phyloP scores from a whole-genome alignment of 2,113 vertebrate genomes.

The Otolemur garnettii region DNA sequence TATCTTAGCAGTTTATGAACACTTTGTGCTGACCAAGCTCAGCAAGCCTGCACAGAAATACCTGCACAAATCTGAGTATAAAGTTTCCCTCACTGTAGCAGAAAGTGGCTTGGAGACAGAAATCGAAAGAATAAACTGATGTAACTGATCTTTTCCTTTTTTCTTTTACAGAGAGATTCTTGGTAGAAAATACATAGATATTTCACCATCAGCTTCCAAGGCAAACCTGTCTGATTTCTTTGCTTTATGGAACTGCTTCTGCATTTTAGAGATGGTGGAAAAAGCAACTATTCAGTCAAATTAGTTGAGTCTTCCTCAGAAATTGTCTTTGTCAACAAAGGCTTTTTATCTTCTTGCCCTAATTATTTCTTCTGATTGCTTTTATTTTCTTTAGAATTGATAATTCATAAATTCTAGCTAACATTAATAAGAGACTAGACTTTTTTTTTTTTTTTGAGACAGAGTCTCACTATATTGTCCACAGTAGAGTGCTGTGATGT shows the following conservation, averaged over 20 bases:
- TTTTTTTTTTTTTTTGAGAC: background rate
- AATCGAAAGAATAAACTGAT: slow-evolving; percentile 56
- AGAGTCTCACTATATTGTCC: too few relatives aligned
- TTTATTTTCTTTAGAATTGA: slow-evolving; percentile 55
- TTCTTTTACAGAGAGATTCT: background rate
- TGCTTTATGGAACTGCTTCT: background rate
- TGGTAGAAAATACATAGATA: background rate
- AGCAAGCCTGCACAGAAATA: slow-evolving; percentile 74
- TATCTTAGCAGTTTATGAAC: slow-evolving; percentile 81
- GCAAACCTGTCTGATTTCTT: background rate
- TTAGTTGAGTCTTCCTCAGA: background rate
- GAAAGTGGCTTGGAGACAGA: slow-evolving; percentile 60
- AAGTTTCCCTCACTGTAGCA: slow-evolving; percentile 52
- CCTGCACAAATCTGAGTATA: slow-evolving; percentile 85
- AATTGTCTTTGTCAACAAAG: slow-evolving; percentile 2
- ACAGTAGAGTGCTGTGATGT: too few relatives aligned
- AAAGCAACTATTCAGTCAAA: background rate
- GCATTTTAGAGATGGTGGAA: background rate
- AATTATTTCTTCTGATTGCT: background rate
- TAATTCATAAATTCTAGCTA: slow-evolving; percentile 18
- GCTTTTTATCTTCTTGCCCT: background rate
- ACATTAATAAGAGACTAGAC: slow-evolving; percentile 49
- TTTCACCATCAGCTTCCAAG: background rate
- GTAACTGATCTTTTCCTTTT: background rate
- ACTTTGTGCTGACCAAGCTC: slow-evolving; percentile 83